Evolutionary conservation across 2,797 vertebrate species (phyloP).

Genomic region (Discoglossus pictus): DNA sequence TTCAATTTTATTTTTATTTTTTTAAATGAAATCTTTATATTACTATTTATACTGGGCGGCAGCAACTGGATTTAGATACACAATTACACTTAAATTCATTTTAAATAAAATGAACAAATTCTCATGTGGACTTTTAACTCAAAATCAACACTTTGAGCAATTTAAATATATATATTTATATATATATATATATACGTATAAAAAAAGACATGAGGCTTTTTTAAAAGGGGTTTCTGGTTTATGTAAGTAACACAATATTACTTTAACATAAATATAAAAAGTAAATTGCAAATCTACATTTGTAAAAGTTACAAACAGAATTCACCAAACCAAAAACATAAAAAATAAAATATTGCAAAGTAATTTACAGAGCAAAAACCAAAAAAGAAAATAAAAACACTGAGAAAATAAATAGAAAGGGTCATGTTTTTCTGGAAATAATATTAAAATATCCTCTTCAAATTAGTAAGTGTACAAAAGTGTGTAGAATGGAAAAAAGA

Average conservation of each 20-base stretch:
- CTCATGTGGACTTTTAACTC: conserved; percentile 10
- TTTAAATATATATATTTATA: conserved; percentile 16
- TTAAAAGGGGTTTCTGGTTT: conserved; percentile 98
- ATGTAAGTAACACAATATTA: conserved; percentile 99
- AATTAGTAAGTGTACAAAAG: conserved; percentile 95
- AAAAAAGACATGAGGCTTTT: conserved; percentile 80
- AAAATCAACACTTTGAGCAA: conserved; percentile 9
- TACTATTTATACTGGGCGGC: conserved; percentile 7
- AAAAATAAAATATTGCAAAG: conserved; percentile 55
- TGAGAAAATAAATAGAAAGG: conserved; percentile 97
- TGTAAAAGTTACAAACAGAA: conserved; percentile 87
- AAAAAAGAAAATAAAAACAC: conserved; percentile 83
- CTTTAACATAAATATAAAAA: conserved; percentile 99
- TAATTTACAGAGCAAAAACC: conserved; percentile 72
- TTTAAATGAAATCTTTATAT: neutral
- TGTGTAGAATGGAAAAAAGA: conserved; percentile 82
- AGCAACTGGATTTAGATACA: conserved; percentile 17
- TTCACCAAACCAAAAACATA: conserved; percentile 64
- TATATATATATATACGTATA: conserved; percentile 37
- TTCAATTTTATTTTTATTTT: neutral
- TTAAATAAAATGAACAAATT: conserved; percentile 20
- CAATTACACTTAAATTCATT: conserved; percentile 26
- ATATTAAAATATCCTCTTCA: conserved; percentile 96
- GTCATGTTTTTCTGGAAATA: conserved; percentile 91
- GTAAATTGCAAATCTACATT: conserved; percentile 96